Base-by-base conservation (phyloP, 2,113 vertebrate species). In the Poeciliopsis prolifica region DNA sequence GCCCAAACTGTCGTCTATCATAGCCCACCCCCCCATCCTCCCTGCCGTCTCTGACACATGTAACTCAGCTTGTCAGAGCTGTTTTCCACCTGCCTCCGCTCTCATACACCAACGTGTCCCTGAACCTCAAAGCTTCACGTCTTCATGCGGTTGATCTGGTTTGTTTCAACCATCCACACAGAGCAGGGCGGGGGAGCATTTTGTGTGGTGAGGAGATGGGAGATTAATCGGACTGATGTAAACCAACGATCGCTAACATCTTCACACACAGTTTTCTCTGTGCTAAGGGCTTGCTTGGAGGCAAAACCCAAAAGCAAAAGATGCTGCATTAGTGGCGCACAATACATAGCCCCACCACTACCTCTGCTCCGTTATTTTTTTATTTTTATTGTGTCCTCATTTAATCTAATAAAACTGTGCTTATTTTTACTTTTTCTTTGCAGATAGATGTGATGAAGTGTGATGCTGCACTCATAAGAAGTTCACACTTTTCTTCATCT, bases 21-120 rank as follows among this genome's bases (percentile, higher is more conserved):
- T 73, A 73, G 78, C 68, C 79, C 74, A 60, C 2, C 79, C 68
- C 65, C 61, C 74, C 82, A 72, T 11, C 35, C 35, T 3, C 35
- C 35, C 35, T 68, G 66, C 51, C 48, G 51, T 24, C 83, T 72
- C 70, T 85, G 88, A 88, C 85, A 85, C 84, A 68, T 88, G 89
- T 87, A 86, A 84, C 89, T 92, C 86, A 74, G 79, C 88, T 79
- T 83, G 88, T 87, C 88, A 86, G 80, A 67, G 83, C 72, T 72
- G 83, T 82, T 83, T 86, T 85, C 84, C 74, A 72, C 81, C 79
- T 70, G 82, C 72, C 82, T 86, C 75, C n/a, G 60, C 65, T 64
- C 75, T 85, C 78, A 81, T 73, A 65, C 77, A 75, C 74, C 61
- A 58, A 74, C 67, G 74, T 51, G 79, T 87, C 81, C 87, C 74